Base-by-base conservation (phyloP, 2,113 vertebrate species). In the Misgurnus mizolepis region DNA sequence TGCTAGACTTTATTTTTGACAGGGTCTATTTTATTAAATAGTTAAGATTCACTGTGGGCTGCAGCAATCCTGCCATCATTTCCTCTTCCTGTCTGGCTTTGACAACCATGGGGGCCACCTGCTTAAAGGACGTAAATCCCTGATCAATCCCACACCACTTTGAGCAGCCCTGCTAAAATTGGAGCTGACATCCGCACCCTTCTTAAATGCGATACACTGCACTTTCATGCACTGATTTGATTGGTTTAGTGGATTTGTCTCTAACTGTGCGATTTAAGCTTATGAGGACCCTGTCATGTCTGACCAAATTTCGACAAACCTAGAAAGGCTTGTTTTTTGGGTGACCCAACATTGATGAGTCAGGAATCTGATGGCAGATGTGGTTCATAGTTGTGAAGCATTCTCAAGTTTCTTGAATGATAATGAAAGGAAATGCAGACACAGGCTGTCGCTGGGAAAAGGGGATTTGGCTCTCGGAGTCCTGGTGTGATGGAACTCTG, bases 41-140 rank as follows among this genome's bases (percentile, higher is more conserved):
- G 68, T 78, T 79, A 53, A 14, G 40, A 69, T 61, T 82, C 34
- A 5, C 55, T 72, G 41, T 64, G 56, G 22, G 68, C 68, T 68
- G 70, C 18, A 69, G 64, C 67, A 83, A 41, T 80, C 69, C 8
- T 67, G 40, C 47, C 34, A 34, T 76, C 49, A 40, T 61, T 81
- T 40, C 50, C 40, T 45, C 80, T 77, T 65, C 39, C 61, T 76
- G 49, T 77, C 74, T 82, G 17, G 47, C 17, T 80, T 77, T 74
- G 55, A 78, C 73, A 82, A 67, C 68, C 58, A 17, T 66, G 10
- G 77, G 27, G 74, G 67, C 77, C 75, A 85, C 78, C 82, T 82
- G 74, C 75, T 79, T 85, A 84, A 80, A 68, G 18, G 22, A 76
- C 72, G 67, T 77, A 84, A 85, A 78, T 81, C 69, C 73, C 45